Base-by-base conservation (phyloP, 2,888 invertebrate species). In the Leptopilina myrica region DNA sequence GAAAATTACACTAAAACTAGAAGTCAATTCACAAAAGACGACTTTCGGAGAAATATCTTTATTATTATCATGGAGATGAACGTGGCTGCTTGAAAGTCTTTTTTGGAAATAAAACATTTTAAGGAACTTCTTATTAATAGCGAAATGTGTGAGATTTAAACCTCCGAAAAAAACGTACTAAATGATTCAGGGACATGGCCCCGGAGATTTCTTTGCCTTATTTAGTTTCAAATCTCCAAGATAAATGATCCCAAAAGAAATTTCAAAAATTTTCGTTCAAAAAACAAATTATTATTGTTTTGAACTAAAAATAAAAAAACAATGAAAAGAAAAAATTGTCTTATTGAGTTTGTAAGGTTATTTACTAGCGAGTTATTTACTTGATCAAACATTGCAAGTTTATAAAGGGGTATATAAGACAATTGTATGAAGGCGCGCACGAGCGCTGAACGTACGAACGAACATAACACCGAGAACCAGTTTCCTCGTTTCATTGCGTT, bases 401-500 rank as follows among this genome's bases (percentile, higher is more conserved):
- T 56, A 73, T 82, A 81, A 78, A 82, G 82, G 78, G 76, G 82
- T 81, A 84, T 49, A 49, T 83, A 80, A 78, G 84, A 85, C 85
- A 86, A 85, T 85, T 83, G 84, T 85, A 82, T 79, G 82, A 77
- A 79, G 82, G 81, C 79, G 76, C 76, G 82, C 81, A 80, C 81
- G 78, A 77, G 80, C 69, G 79, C 78, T 75, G 80, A 78, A 84
- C 83, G 85, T 81, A 85, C 85, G 85, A 82, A 86, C 86, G 84
- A 85, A 87, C 86, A 88, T 89, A 89, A 90, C 89, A 86, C 87
- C 84, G 87, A 91, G 91, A 91, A 91, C 91, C 91, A 91, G 91
- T 91, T 91, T 90, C 90, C 91, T 90, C 91, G 89, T 91, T 91
- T 91, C 91, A 91, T 91, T 91, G 91, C 91, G 91, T 91, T 91